phyloP scores from a whole-genome alignment of 2,113 vertebrate genomes.

The Osmerus eperlanus region DNA sequence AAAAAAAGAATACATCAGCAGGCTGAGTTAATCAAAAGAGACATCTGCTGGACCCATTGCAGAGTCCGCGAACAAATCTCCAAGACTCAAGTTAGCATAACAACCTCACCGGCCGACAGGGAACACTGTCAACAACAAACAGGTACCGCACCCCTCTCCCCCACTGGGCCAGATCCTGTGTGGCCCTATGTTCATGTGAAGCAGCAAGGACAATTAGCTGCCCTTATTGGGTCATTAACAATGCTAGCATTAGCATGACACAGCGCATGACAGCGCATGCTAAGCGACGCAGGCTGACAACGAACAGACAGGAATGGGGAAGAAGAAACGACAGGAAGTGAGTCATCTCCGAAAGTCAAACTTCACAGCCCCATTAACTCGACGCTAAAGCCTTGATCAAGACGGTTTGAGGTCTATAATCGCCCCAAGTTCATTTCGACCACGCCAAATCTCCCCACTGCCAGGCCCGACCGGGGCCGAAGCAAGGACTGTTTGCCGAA shows the following conservation, averaged over 20 bases:
- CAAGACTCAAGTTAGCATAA: constrained; percentile 28
- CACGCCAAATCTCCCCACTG: constrained; percentile 38
- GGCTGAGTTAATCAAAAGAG: constrained; percentile 45
- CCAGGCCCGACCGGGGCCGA: constrained; percentile 37
- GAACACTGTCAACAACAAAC: constrained; percentile 26
- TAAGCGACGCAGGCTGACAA: neutral
- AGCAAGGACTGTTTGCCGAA: constrained; percentile 40
- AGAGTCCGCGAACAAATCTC: constrained; percentile 38
- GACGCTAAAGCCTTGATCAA: constrained; percentile 27
- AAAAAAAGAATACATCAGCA: constrained; percentile 27
- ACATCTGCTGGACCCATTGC: constrained; percentile 29
- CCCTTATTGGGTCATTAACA: too few relatives aligned
- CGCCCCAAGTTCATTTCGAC: constrained; percentile 51
- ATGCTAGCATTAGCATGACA: too few relatives aligned
- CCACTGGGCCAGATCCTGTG: neutral
- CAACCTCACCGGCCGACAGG: constrained; percentile 27
- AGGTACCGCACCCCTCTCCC: constrained; percentile 12
- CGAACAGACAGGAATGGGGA: neutral
- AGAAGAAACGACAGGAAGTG: neutral
- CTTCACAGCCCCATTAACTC: constrained; percentile 15
- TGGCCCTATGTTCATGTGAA: neutral
- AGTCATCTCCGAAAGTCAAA: constrained; percentile 1
- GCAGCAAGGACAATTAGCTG: too few relatives aligned
- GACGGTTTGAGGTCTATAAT: constrained; percentile 38
- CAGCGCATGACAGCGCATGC: neutral